phyloP scores from a whole-genome alignment of 2,888 invertebrate species.

The Lasioglossum pauxillum region DNA sequence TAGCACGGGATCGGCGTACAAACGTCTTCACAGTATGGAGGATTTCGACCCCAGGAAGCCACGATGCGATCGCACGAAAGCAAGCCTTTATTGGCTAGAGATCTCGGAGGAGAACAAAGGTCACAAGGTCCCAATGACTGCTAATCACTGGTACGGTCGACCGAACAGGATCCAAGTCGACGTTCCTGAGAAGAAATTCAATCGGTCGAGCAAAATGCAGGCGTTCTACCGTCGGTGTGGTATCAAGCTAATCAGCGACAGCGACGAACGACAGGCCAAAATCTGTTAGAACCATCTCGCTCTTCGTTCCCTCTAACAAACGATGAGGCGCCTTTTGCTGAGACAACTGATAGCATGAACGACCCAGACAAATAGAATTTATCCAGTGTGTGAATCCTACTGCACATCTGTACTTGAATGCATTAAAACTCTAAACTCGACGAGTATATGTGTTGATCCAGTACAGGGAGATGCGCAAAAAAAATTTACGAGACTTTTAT shows the following conservation, averaged over 20 bases:
- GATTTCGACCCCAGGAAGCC: conserved; percentile 73
- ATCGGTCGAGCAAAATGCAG: conserved; percentile 59
- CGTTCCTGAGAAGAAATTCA: conserved; percentile 72
- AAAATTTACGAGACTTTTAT: no score
- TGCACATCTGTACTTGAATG: neutral
- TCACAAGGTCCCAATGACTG: conserved; percentile 72
- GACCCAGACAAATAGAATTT: neutral
- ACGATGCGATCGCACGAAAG: conserved; percentile 75
- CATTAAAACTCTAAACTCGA: neutral
- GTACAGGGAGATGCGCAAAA: neutral
- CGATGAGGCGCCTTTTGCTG: neutral
- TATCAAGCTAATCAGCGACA: conserved; percentile 20
- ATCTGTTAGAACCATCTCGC: conserved; percentile 16
- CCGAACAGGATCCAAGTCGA: conserved; percentile 76
- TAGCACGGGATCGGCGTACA: conserved; percentile 66
- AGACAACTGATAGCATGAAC: neutral
- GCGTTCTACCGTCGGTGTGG: conserved; percentile 45
- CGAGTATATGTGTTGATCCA: neutral
- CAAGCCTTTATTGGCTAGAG: conserved; percentile 70
- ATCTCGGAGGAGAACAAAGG: conserved; percentile 75
- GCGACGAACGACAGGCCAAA: neutral
- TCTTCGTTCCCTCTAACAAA: neutral
- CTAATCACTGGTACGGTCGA: conserved; percentile 75
- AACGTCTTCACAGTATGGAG: conserved; percentile 73
- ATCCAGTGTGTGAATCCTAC: neutral